Base-by-base conservation (phyloP, 1,140 invertebrate species). In the Tetramorium parvispinum region DNA sequence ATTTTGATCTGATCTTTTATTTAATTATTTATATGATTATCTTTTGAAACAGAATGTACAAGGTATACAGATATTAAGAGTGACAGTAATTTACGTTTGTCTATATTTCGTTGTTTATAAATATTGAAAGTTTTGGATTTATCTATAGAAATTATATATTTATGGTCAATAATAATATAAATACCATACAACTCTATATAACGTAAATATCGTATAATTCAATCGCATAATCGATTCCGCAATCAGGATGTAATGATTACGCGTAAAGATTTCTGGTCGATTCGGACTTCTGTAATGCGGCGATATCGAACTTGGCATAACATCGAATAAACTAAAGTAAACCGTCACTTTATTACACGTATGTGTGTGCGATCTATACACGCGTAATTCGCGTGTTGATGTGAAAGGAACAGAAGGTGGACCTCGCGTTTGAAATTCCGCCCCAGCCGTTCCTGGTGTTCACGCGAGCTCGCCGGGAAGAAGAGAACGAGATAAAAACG, bases 381-480 rank as follows among this genome's bases (percentile, higher is more conserved):
- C 51, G 68, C 57, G 65, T 88, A 83, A 68, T 82, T 82, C 40
- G 79, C 43, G 32, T 59, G 55, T 88, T 46, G 46, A 65, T 81
- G 76, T 24, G 51, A 40, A 57, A 75, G 57, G 16, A 55, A 75
- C 73, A 53, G 40, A 59, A 55, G 43, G 55, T 32, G 87, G 49
- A 86, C 77, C 37, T 82, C 21, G 83, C 75, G 79, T 73, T 90
- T 89, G 88, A 77, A 86, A 89, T 87, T 90, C 85, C 59, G 40
- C 49, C 66, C 63, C 24, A 53, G 73, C 37, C 68, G 40, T 83
- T 79, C 49, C 51, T 68, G 59, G n/a, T 49, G 46, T 85, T 49
- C 78, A 16, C 57, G 18, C 46, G 51, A 66, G 27, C 55, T 21
- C 66, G 61, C 59, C 8, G 49, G 71, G 21, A 68, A 49, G 59